These are phyloP conservation scores for Terrapene triunguis DNA, from an alignment of 2,113 vertebrate species.

Conservation along the genomic window DNA sequence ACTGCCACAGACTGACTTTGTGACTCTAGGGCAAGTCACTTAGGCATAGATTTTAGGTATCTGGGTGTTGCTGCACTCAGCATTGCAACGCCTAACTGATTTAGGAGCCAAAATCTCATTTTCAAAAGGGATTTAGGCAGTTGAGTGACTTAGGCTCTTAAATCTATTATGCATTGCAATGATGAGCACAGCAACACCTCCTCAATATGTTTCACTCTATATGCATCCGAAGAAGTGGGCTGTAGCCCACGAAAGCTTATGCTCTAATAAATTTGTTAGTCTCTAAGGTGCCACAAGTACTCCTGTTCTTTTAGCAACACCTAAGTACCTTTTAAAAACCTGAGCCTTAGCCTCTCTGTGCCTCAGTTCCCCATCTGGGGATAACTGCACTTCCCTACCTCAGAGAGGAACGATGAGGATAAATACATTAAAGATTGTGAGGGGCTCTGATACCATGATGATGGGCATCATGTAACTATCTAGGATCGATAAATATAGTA, in stretches of 20 bases:
- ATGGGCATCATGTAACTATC: neutral
- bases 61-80: accelerated
- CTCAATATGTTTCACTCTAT: too few species aligned
- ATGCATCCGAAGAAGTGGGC: too few species aligned
- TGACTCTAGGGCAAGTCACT: neutral
- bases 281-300: too few species aligned
- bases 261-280: too few species aligned
- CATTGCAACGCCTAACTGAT: neutral
- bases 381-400: neutral
- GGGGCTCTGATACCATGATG: neutral
- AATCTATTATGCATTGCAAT: neutral
- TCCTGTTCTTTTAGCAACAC: too few species aligned
- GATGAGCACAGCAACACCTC: too few species aligned
- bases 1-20: neutral
- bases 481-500: neutral
- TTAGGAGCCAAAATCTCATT: neutral
- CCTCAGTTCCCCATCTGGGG: neutral
- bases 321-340: neutral
- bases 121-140: neutral
- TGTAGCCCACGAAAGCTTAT: too few species aligned
- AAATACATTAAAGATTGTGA: neutral
- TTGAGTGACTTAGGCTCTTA: neutral
- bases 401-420: neutral
- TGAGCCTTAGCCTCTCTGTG: neutral
- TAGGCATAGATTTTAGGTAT: neutral